Conservation (phyloP, 2,888 invertebrate species). For the Tetragonisca angustula region DNA sequence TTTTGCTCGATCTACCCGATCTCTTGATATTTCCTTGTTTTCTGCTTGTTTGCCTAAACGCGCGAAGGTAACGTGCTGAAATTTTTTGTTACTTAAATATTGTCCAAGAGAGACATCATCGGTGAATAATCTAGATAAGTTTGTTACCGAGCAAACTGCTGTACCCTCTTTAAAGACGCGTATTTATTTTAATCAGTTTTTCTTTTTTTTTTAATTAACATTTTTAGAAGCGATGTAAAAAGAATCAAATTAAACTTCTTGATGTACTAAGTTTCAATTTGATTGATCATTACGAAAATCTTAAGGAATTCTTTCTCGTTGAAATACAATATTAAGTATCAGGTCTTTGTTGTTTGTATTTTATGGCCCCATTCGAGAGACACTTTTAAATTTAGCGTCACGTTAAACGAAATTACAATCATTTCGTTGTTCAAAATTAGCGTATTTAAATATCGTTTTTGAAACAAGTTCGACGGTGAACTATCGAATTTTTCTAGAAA, state of each 20-base stretch:
- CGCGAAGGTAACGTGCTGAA: conserved; percentile 39
- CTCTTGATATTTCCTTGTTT: neutral
- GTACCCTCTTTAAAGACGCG: neutral
- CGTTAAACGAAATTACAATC: neutral
- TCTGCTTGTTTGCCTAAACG: conserved; percentile 26
- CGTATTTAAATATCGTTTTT: no score
- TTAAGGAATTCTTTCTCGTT: neutral
- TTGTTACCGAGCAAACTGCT: neutral
- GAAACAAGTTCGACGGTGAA: neutral
- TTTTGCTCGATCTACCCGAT: neutral
- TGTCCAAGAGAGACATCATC: neutral
- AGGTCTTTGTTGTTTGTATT: neutral
- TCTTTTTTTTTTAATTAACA: neutral
- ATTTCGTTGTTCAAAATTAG: neutral
- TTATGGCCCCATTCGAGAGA: neutral
- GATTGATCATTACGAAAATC: neutral
- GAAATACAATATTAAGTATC: neutral
- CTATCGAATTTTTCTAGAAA: neutral
- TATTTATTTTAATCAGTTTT: conserved; percentile 1
- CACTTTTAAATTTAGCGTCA: neutral
- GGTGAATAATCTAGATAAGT: conserved; percentile 35
- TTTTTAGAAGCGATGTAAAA: neutral
- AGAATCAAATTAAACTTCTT: neutral
- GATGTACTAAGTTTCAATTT: neutral
- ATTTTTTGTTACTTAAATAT: conserved; percentile 45